phyloP scores from a whole-genome alignment of 2,113 vertebrate species.

The Zosterops pallidus region DNA sequence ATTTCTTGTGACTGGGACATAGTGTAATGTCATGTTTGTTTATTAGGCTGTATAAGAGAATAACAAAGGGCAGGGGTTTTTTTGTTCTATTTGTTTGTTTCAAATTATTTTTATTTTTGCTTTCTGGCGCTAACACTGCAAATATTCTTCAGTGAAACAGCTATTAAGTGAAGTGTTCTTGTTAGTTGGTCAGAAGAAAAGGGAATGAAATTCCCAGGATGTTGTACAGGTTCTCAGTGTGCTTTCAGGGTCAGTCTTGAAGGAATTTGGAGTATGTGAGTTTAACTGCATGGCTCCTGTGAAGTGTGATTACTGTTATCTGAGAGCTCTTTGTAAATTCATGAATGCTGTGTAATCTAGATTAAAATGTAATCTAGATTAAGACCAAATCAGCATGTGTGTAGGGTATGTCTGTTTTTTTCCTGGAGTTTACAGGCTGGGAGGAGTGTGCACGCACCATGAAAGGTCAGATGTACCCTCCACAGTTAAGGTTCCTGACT shows the following conservation, averaged over 20 bases:
- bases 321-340: conserved; percentile 5
- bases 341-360: not conserved
- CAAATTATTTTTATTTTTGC: not conserved
- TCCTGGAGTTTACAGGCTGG: not conserved
- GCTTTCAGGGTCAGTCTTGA: not conserved
- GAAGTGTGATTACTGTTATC: not conserved
- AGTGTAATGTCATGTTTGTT: not conserved
- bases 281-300: not conserved
- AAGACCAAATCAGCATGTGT: not conserved
- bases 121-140: not conserved
- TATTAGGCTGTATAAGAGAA: not conserved
- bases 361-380: not conserved
- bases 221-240: not conserved
- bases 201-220: not conserved
- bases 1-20: not conserved
- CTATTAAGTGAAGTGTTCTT: not conserved
- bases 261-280: conserved; percentile 32
- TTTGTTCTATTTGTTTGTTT: not conserved
- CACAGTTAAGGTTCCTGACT: not conserved
- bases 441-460: not conserved
- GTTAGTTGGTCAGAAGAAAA: not conserved
- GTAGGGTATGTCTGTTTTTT: not conserved
- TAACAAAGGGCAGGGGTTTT: not conserved
- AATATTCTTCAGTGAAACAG: not conserved
- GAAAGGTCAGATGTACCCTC: not conserved